Percentiles rank a stretch among this genome's conserved stretches.
phyloP scores from a whole-genome alignment of 2,113 vertebrate species.

The Copsychus sechellarum region DNA sequence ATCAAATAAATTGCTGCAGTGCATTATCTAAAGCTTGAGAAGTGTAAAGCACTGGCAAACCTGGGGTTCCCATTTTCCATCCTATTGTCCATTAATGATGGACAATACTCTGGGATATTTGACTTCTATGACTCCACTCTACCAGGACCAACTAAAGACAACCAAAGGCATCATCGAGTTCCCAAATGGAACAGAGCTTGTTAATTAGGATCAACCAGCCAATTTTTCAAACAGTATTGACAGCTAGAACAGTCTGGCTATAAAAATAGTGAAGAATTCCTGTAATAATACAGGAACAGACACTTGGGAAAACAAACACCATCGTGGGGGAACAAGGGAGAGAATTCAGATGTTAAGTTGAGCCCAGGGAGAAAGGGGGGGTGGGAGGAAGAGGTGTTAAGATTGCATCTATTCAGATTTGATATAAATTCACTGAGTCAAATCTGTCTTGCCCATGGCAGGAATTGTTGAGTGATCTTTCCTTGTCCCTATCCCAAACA shows the following conservation, averaged over 20 bases:
- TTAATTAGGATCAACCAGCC: background rate
- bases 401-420: background rate
- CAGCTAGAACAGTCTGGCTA: background rate
- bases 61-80: background rate
- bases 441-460: background rate
- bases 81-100: background rate
- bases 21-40: background rate
- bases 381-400: background rate
- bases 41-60: background rate
- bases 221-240: background rate
- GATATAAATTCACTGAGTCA: background rate
- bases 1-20: slow-evolving; percentile 36
- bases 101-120: background rate
- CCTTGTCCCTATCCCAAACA: background rate
- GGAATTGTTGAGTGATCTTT: background rate
- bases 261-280: background rate
- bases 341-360: background rate
- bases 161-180: background rate
- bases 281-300: background rate
- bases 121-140: background rate
- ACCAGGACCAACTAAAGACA: background rate
- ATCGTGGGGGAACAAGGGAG: background rate
- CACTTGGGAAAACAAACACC: background rate
- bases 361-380: background rate
- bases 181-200: background rate